Conservation (phyloP, 2,888 invertebrate species). For the Scaptomyza polygonia region DNA sequence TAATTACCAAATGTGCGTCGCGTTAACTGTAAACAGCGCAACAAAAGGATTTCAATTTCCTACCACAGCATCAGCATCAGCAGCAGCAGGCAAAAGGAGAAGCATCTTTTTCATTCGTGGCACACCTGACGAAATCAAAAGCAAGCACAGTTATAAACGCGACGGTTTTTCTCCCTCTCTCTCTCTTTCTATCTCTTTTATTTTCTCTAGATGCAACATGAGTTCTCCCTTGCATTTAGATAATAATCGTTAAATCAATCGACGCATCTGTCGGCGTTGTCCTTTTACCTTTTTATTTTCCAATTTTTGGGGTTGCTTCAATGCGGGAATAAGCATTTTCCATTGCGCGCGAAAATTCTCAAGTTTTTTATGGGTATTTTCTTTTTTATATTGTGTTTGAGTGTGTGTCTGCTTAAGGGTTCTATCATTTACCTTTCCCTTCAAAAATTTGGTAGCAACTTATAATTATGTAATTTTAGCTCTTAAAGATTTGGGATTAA, state of each 20-base stretch:
- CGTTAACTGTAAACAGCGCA: conserved; percentile 72
- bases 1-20: conserved; percentile 52
- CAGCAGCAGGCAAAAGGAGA: conserved; percentile 41
- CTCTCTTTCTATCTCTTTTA: too few relatives aligned
- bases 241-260: conserved; percentile 54
- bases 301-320: conserved; percentile 54
- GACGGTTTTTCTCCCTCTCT: not conserved
- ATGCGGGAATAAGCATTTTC: conserved; percentile 47
- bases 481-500: conserved; percentile 42
- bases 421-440: conserved; percentile 28
- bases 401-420: conserved; percentile 33
- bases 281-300: conserved; percentile 48
- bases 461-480: conserved; percentile 76
- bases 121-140: conserved; percentile 79
- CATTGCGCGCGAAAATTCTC: conserved; percentile 76
- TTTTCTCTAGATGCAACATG: conserved; percentile 48
- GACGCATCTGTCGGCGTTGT: conserved; percentile 68
- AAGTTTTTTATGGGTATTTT: conserved; percentile 69
- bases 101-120: conserved; percentile 6
- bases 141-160: conserved; percentile 69
- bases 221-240: conserved; percentile 37
- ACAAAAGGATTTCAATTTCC: conserved; percentile 78
- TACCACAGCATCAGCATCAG: conserved; percentile 38
- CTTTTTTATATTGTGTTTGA: conserved; percentile 39
- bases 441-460: conserved; percentile 30